Base-by-base conservation (phyloP, 2,797 vertebrate genomes). In the Chanos chanos region DNA sequence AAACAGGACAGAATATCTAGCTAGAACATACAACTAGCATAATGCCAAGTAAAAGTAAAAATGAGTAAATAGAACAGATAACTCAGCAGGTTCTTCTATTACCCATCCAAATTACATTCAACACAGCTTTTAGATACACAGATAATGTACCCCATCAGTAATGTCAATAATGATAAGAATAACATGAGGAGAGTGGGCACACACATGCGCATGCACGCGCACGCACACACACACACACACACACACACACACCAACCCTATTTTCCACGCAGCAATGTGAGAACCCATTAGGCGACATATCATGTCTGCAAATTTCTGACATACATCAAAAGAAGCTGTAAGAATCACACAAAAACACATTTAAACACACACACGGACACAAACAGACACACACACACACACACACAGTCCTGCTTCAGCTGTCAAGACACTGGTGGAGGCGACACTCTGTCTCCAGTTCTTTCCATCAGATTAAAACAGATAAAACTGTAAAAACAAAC, bases 231-330 rank as follows among this genome's bases (percentile, higher is more conserved):
- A 67, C 60, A 45, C 47, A 53, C 34, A 55, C 43, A 45, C 33
- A 49, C 8, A 61, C 18, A 61, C n/a, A 37, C 39, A 57, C 70
- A 62, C 62, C 49, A 31, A 49, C 53, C 37, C 69, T 10, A 45
- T 70, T 79, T 64, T 52, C 70, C 78, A 73, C 75, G 65, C 55
- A 77, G 75, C 79, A 62, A 76, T 77, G 80, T 71, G 68, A 71
- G 75, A 81, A 66, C 22, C 33, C 61, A 37, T 50, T 44, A 76
- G 62, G 64, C 77, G 77, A 79, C 80, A 85, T 83, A 80, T 69
- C 63, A 77, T 81, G 82, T 83, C 82, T 85, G 75, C 81, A 80
- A 77, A 73, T 74, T 70, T 81, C 81, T 79, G 78, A 83, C 81
- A 75, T 71, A 77, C 78, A 78, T 66, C 79, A 83, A 83, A 83